A percentile compares a stretch with the other conserved stretches of the same genome.
phyloP scores from a whole-genome alignment of 2,797 vertebrate species.

The Salarias fasciatus region DNA sequence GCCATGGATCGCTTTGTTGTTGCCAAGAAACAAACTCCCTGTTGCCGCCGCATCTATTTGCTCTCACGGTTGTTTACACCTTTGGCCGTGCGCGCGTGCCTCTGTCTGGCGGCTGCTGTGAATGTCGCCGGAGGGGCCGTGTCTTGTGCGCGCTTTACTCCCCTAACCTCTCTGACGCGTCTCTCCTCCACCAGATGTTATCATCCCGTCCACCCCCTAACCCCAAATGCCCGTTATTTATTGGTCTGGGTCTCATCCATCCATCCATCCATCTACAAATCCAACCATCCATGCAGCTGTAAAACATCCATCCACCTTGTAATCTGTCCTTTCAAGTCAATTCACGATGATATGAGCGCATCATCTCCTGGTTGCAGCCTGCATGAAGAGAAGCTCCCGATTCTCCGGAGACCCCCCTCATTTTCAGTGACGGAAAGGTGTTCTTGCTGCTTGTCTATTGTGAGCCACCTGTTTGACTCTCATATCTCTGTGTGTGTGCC shows the following conservation, averaged over 20 bases:
- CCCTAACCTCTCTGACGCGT: slow-evolving; percentile 35
- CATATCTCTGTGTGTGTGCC: not conserved
- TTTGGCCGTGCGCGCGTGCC: slow-evolving; percentile 28
- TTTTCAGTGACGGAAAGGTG: not conserved
- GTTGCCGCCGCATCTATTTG: slow-evolving; percentile 41
- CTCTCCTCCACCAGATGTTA: not conserved
- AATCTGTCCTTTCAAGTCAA: slow-evolving; percentile 47
- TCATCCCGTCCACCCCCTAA: not conserved
- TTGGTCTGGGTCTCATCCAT: slow-evolving; percentile 17
- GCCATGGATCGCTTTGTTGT: slow-evolving; percentile 35
- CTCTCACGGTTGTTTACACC: slow-evolving; percentile 60
- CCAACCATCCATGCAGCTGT: not conserved
- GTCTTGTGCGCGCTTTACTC: slow-evolving; percentile 1
- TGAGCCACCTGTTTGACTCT: slow-evolving; percentile 71
- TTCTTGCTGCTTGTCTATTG: slow-evolving; percentile 10
- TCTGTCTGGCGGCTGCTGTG: slow-evolving; percentile 13
- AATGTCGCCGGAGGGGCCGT: slow-evolving; percentile 19
- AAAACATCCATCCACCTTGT: slow-evolving; percentile 2
- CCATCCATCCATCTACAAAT: not conserved
- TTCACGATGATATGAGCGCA: slow-evolving; percentile 56
- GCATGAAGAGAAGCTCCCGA: slow-evolving; percentile 44
- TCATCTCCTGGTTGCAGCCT: slow-evolving; percentile 43
- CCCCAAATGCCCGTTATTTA: too few relatives aligned
- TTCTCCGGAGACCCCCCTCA: slow-evolving; percentile 3
- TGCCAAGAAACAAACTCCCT: slow-evolving; percentile 66